Evolutionary conservation across 2,113 vertebrate species (phyloP).

Genomic region (Himantopus leucocephalus): DNA sequence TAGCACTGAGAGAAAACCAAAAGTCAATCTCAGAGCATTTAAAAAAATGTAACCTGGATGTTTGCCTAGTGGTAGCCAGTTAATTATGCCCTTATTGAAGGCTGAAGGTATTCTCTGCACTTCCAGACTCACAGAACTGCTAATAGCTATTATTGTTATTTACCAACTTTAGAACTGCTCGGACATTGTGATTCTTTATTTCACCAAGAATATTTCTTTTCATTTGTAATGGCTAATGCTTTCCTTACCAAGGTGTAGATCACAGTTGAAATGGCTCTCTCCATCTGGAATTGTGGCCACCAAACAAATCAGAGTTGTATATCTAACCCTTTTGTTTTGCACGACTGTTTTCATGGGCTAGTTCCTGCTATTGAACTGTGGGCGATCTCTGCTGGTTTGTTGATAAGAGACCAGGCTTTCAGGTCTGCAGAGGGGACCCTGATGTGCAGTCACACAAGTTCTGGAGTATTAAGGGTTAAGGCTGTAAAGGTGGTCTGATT

Average conservation of each 20-base stretch:
- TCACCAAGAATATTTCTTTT: background rate
- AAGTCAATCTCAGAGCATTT: constrained; percentile 2
- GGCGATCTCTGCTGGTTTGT: background rate
- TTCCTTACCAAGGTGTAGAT: background rate
- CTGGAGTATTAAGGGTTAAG: background rate
- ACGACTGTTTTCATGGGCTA: background rate
- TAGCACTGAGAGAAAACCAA: background rate
- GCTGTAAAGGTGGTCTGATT: background rate
- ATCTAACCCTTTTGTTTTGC: background rate
- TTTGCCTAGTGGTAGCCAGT: background rate
- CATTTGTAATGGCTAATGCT: background rate
- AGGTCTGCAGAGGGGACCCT: background rate
- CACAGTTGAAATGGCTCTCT: background rate
- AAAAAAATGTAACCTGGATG: background rate
- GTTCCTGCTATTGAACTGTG: background rate
- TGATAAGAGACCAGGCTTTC: background rate
- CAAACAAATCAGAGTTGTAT: background rate
- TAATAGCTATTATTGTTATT: background rate
- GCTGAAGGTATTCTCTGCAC: background rate
- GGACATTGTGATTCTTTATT: background rate
- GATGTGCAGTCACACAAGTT: rapidly evolving
- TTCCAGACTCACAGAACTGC: background rate
- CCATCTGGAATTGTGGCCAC: background rate
- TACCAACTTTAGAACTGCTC: background rate
- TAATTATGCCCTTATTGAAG: background rate